Percentiles rank a stretch among this genome's conserved stretches.
These are phyloP conservation scores for Nephila pilipes DNA, from an alignment of 1,140 invertebrate genomes.

Conservation along the genomic window DNA sequence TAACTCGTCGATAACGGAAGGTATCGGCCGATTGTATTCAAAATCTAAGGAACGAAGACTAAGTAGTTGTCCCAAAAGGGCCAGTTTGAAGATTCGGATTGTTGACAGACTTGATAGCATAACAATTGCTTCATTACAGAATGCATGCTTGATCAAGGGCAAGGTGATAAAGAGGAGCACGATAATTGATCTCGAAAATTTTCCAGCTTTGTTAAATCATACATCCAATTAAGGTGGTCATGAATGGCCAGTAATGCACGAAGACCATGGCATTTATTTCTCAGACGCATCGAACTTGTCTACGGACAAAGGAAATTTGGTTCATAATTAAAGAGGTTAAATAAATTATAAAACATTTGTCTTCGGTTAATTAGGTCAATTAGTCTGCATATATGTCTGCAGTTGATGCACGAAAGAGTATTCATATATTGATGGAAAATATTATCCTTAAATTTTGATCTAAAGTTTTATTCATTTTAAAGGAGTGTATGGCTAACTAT, in stretches of 20 bases:
- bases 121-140: conserved; percentile 46
- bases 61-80: not conserved
- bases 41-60: conserved; percentile 15
- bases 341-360: not conserved
- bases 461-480: too few species aligned
- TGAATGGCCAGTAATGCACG: not conserved
- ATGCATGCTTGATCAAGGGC: not conserved
- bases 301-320: not conserved
- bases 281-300: not conserved
- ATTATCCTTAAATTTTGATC: too few species aligned
- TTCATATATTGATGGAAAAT: not conserved
- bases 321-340: conserved; percentile 34
- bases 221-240: not conserved
- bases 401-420: not conserved
- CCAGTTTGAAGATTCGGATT: not conserved
- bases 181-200: conserved; percentile 21
- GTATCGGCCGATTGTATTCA: conserved; percentile 45
- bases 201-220: not conserved
- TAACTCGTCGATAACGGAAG: conserved; percentile 31
- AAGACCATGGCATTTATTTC: not conserved
- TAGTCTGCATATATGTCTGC: not conserved
- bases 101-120: not conserved
- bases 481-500: too few species aligned
- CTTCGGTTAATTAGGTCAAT: not conserved
- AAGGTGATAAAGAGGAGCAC: not conserved